Base-by-base conservation (phyloP, 2,797 vertebrate species). In the Pangasius mekongensis region DNA sequence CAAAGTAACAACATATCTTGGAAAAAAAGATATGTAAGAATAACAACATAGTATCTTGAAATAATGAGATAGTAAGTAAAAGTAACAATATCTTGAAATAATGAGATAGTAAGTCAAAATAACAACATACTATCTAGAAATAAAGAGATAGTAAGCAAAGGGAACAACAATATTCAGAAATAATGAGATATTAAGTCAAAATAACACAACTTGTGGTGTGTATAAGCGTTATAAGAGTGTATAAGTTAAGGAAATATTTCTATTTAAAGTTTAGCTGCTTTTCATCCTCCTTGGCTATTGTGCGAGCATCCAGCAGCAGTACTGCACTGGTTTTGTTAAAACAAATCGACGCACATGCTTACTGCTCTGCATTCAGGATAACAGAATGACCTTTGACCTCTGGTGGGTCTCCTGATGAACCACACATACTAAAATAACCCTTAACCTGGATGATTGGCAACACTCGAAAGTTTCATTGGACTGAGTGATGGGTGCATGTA, bases 401-500 rank as follows among this genome's bases (percentile, higher is more conserved):
- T 11, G 8, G n/a, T 62, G 62, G 62, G 9, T 83, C 18, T 18
- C 10, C 76, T n/a, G 39, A 74, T 24, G 5, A 39, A 58, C 56
- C 69, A 85, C 78, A 87, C 87, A 58, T 82, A 39, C 58, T 71
- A 27, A 67, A 78, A 76, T 82, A 13, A 74, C 85, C 54, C 43
- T 3, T 33, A 84, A 30, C 9, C 83, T 52, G 47, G 47, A 54
- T 69, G n/a, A 83, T 30, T 62, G 54, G 22, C 13, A 81, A 13
- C 6, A 8, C 52, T 69, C 33, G 83, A 56, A 56, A 36, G 87
- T 87, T 89, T 84, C 73, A 87, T 39, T 84, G 56, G 33, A 27
- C 62, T 60, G 86, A 84, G 86, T 81, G 66, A 73, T 80, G 71
- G 60, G 60, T 56, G 71, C 87, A 60, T 87, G 71, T 78, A 73